phyloP scores from a whole-genome alignment of 2,113 vertebrate genomes.

The Artemisiospiza belli region DNA sequence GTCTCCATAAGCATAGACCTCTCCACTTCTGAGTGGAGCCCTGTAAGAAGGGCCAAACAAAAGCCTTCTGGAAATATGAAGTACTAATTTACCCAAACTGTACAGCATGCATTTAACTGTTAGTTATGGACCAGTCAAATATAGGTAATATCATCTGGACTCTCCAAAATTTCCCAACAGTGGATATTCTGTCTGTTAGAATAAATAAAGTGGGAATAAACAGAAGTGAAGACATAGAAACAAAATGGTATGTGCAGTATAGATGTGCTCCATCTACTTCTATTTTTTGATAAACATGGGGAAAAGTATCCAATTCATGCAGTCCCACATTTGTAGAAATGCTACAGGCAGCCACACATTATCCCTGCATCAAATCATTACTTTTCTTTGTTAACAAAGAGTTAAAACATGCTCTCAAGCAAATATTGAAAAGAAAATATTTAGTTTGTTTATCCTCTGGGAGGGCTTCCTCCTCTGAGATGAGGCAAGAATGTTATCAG shows the following conservation, averaged over 20 bases:
- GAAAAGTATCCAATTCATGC: background rate
- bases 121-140: background rate
- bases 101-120: background rate
- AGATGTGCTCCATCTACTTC: background rate
- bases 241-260: rapidly evolving
- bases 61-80: background rate
- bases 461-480: conserved; percentile 42
- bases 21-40: background rate
- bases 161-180: background rate
- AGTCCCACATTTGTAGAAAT: background rate
- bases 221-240: background rate
- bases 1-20: background rate
- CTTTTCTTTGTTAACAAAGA: background rate
- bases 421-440: conserved; percentile 13
- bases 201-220: background rate
- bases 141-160: background rate
- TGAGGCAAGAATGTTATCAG: conserved; percentile 32
- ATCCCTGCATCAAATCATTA: background rate
- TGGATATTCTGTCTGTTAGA: background rate
- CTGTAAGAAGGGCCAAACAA: background rate
- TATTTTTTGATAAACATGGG: background rate
- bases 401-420: conserved; percentile 16
- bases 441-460: conserved; percentile 19
- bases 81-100: background rate
- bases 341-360: background rate